Base-by-base conservation (phyloP, 1,140 invertebrate species). In the Lepidurus apus region DNA sequence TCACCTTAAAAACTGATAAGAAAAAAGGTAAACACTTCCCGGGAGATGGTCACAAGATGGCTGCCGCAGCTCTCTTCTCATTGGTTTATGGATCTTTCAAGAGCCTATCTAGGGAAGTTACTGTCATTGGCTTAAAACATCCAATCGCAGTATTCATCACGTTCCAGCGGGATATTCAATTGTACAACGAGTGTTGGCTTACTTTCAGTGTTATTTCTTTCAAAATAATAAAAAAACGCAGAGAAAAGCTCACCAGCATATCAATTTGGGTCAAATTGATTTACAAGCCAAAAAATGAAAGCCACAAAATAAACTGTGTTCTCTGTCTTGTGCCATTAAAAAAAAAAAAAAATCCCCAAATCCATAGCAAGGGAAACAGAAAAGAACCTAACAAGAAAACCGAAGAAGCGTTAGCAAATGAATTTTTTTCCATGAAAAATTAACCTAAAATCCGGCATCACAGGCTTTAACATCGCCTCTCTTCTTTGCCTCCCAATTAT, bases 261-360 rank as follows among this genome's bases (percentile, higher is more conserved):
- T 13, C n/a, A 65, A 9, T 65, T 65, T 65, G 6, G 17, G 53
- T 65, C 21, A 8, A n/a, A n/a, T n/a, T 21, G 53, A 21, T 21
- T n/a, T 21, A 17, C 17, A 65, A 17, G 13, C 21, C 7, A 5
- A 65, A 65, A 65, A 65, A 65, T 21, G 13, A n/a, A 65, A 65
- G 21, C 17, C 21, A 13, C 21, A 65, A 65, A 65, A 65, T n/a
- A n/a, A 65, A 65, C 53, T 13, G 53, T 21, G 9, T 34, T 34
- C 53, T 65, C 21, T 65, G 53, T 65, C 21, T 65, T 65, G 53
- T 65, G 53, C 53, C n/a, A 65, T 65, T 65, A 65, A 65, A 65
- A 65, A 0, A 65, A 0, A 65, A 65, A 65, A 65, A 47, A 65
- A 65, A 21, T 7, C 53, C 53, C 53, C 53, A 65, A 13, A 65